Conservation (phyloP, 2,888 invertebrate genomes). For the Philaethria dido region DNA sequence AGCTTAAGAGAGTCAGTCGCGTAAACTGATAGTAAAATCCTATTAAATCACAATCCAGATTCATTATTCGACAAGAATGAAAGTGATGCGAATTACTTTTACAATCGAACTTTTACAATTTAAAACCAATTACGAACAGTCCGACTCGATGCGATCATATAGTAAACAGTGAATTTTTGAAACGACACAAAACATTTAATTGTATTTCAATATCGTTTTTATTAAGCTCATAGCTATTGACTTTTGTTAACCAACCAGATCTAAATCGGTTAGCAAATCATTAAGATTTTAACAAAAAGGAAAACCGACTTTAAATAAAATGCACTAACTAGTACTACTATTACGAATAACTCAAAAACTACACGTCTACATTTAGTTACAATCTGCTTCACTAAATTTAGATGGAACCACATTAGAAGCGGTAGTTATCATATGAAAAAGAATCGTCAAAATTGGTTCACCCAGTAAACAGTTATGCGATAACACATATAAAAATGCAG, state of each 20-base stretch:
- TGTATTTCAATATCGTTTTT: slow-evolving; percentile 19
- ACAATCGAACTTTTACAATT: slow-evolving; percentile 27
- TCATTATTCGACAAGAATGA: slow-evolving; percentile 20
- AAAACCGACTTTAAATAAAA: too few relatives aligned
- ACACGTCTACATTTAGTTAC: too few relatives aligned
- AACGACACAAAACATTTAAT: slow-evolving; percentile 23
- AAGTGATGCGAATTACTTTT: slow-evolving; percentile 24
- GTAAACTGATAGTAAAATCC: neutral
- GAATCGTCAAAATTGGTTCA: too few relatives aligned
- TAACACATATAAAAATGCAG: too few relatives aligned
- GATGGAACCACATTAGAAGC: too few relatives aligned
- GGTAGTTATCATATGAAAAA: too few relatives aligned
- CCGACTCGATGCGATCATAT: slow-evolving; percentile 15
- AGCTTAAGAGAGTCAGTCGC: neutral
- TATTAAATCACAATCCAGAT: slow-evolving; percentile 11
- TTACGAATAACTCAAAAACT: too few relatives aligned
- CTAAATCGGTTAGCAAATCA: too few relatives aligned
- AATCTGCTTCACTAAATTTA: too few relatives aligned
- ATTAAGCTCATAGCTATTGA: neutral
- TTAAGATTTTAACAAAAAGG: too few relatives aligned
- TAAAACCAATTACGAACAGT: slow-evolving; percentile 27
- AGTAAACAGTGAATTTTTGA: slow-evolving; percentile 25
- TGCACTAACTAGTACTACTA: too few relatives aligned
- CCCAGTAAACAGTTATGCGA: too few relatives aligned
- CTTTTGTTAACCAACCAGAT: neutral